These are phyloP conservation scores for Silurus lanzhouensis DNA, from an alignment of 2,797 vertebrate genomes.

Conservation along the genomic window DNA sequence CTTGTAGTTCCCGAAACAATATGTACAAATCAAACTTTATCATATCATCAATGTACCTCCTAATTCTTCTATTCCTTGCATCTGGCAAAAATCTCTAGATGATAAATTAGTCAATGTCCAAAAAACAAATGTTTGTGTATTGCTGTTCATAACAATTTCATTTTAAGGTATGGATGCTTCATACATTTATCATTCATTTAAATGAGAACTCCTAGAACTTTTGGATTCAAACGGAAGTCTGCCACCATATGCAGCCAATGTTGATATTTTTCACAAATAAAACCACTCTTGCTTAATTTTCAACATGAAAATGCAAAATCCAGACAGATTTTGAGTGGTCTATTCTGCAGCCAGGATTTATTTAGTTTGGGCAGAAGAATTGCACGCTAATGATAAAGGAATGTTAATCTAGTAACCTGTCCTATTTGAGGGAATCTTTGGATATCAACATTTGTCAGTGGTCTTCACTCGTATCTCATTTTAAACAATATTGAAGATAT, in stretches of 20 bases:
- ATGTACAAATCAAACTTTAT: background rate
- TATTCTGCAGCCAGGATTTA: background rate
- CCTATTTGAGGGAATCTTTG: background rate
- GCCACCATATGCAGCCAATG: background rate
- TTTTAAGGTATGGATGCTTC: background rate
- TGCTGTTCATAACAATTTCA: background rate
- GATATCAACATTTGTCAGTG: background rate
- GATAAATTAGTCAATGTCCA: background rate
- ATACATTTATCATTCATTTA: background rate
- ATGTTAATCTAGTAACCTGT: background rate
- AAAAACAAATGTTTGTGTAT: background rate
- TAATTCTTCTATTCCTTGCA: background rate
- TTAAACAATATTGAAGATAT: background rate
- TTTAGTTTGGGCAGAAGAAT: background rate
- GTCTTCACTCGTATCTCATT: background rate
- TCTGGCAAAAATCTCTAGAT: background rate
- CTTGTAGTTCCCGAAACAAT: background rate
- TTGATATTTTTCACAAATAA: background rate
- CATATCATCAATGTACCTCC: background rate
- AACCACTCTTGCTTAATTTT: slow-evolving; percentile 1
- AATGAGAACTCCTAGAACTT: background rate
- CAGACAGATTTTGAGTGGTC: background rate
- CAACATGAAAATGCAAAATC: background rate
- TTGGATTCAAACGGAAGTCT: too few species aligned
- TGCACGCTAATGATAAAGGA: background rate